These are phyloP conservation scores for Halictus rubicundus DNA, from an alignment of 1,140 invertebrate species.

Conservation along the genomic window DNA sequence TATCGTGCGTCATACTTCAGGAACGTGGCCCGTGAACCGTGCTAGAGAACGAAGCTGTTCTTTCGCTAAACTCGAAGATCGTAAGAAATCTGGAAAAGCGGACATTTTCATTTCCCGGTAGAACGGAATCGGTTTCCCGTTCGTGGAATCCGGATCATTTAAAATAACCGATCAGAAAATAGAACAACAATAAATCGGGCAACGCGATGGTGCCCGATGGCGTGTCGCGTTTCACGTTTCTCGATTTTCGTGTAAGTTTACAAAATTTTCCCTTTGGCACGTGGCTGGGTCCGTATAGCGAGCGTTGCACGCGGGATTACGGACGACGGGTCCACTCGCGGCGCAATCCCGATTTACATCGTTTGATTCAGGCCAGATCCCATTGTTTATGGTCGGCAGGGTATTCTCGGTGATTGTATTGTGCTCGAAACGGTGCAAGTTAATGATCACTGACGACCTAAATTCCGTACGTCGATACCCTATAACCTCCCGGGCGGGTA, in stretches of 20 bases:
- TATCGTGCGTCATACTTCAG: background rate
- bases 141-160: conserved; percentile 28
- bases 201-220: conserved; percentile 12
- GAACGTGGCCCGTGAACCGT: too few relatives aligned
- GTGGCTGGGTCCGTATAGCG: background rate
- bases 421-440: conserved; percentile 15
- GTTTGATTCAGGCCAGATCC: conserved; percentile 31
- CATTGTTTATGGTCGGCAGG: conserved; percentile 44
- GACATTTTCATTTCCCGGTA: background rate
- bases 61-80: background rate
- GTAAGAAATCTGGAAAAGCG: background rate
- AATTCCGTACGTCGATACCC: conserved; percentile 24
- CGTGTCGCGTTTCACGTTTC: conserved; percentile 24
- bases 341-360: conserved; percentile 38
- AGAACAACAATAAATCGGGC: conserved; percentile 30
- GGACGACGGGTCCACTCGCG: background rate
- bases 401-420: conserved; percentile 40
- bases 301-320: conserved; percentile 1
- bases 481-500: background rate
- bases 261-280: background rate
- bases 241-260: background rate
- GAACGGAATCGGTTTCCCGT: background rate
- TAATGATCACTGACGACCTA: conserved; percentile 21
- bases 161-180: conserved; percentile 48
- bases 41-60: too few relatives aligned